phyloP scores from a whole-genome alignment of 2,113 vertebrate species.

The Podarcis muralis region DNA sequence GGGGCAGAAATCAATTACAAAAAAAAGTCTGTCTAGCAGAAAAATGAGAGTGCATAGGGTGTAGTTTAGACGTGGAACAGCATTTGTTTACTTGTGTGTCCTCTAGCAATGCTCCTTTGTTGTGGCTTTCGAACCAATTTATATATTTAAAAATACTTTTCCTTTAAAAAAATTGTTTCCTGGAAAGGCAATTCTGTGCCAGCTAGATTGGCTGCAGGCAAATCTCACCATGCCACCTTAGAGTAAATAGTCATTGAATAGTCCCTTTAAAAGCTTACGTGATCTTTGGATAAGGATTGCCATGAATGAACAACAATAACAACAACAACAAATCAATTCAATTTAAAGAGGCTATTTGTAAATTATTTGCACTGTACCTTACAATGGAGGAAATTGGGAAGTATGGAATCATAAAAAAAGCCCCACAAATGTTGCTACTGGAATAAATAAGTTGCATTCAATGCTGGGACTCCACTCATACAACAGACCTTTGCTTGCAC shows the following conservation, averaged over 20 bases:
- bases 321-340: not conserved
- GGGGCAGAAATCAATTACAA: not conserved
- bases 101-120: not conserved
- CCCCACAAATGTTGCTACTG: no score
- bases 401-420: not conserved
- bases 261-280: not conserved
- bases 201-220: not conserved
- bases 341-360: not conserved
- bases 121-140: not conserved
- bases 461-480: no score
- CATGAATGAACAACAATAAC: not conserved
- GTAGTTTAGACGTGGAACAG: conserved; percentile 13
- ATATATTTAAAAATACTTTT: not conserved
- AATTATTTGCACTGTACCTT: not conserved
- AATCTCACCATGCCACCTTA: not conserved
- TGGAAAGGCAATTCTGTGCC: not conserved
- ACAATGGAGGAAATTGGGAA: not conserved
- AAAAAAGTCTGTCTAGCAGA: not conserved
- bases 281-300: not conserved
- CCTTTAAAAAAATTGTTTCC: not conserved
- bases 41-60: not conserved
- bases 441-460: no score
- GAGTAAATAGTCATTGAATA: not conserved
- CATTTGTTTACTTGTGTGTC: not conserved
- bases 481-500: no score